A percentile compares a stretch with the other conserved stretches of the same genome.
phyloP scores from a whole-genome alignment of 2,888 invertebrate genomes.

The Drosophila stalkeri region DNA sequence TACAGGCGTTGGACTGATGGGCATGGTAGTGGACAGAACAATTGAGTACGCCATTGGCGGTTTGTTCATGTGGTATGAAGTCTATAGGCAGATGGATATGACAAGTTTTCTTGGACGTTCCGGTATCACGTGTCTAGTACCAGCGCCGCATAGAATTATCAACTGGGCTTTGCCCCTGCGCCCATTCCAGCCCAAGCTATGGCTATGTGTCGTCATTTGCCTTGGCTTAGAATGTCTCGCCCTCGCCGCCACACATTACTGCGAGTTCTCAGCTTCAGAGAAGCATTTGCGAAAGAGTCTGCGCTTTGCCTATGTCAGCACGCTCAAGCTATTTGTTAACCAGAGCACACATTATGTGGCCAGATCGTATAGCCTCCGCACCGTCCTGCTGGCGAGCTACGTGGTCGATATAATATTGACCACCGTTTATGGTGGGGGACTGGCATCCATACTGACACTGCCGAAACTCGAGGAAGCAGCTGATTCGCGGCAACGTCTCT shows the following conservation, averaged over 20 bases:
- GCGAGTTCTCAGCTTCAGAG: constrained; percentile 41
- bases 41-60: constrained; percentile 86
- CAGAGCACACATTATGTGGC: constrained; percentile 75
- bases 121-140: constrained; percentile 89
- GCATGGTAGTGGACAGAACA: constrained; percentile 87
- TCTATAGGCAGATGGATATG: constrained; percentile 87
- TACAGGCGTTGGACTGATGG: constrained; percentile 88
- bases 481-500: constrained; percentile 88
- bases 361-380: constrained; percentile 68
- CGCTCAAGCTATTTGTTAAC: constrained; percentile 76
- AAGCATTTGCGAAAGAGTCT: constrained; percentile 57
- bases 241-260: constrained; percentile 67
- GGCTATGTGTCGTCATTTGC: constrained; percentile 86
- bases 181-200: constrained; percentile 87
- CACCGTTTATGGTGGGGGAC: constrained; percentile 88
- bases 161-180: constrained; percentile 88
- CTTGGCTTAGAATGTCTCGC: constrained; percentile 86
- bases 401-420: constrained; percentile 87
- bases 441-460: constrained; percentile 89
- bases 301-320: constrained; percentile 70
- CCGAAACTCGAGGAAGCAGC: constrained; percentile 88
- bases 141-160: constrained; percentile 87
- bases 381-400: constrained; percentile 76
- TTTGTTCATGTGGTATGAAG: constrained; percentile 74
- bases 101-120: constrained; percentile 87